phyloP scores from a whole-genome alignment of 1,140 invertebrate species.

The Thaumatotibia leucotreta region DNA sequence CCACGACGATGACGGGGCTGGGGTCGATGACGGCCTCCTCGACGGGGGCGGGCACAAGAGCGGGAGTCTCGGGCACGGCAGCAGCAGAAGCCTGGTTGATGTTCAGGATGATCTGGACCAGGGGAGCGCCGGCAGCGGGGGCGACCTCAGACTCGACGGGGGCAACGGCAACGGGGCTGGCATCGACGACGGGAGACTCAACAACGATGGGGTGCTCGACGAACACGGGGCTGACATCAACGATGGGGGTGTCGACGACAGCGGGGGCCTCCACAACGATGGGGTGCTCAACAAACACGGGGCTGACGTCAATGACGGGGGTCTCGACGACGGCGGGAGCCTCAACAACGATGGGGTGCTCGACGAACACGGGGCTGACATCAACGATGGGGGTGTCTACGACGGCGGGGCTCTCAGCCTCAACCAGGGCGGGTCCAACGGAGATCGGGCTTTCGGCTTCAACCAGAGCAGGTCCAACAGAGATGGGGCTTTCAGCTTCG shows the following conservation, averaged over 20 bases:
- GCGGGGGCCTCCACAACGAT: conserved; percentile 3
- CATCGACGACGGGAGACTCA: not conserved
- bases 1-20: not conserved
- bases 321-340: too few relatives aligned
- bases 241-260: not conserved
- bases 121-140: conserved; percentile 1
- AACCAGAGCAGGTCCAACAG: not conserved
- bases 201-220: not conserved
- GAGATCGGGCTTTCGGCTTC: too few relatives aligned
- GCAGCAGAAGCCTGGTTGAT: conserved; percentile 19
- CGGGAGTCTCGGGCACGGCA: not conserved
- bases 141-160: not conserved
- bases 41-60: conserved; percentile 2
- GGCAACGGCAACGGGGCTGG: not conserved
- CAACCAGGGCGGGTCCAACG: not conserved
- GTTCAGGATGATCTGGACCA: conserved; percentile 33
- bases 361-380: not conserved
- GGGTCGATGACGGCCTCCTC: conserved; percentile 14
- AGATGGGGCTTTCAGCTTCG: too few relatives aligned
- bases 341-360: not conserved
- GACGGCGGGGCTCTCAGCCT: too few relatives aligned
- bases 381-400: not conserved
- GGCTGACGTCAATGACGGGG: not conserved
- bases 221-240: not conserved
- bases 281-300: not conserved